Evolutionary conservation across 2,113 vertebrate genomes (phyloP).

Genomic region (Rissa tridactyla): DNA sequence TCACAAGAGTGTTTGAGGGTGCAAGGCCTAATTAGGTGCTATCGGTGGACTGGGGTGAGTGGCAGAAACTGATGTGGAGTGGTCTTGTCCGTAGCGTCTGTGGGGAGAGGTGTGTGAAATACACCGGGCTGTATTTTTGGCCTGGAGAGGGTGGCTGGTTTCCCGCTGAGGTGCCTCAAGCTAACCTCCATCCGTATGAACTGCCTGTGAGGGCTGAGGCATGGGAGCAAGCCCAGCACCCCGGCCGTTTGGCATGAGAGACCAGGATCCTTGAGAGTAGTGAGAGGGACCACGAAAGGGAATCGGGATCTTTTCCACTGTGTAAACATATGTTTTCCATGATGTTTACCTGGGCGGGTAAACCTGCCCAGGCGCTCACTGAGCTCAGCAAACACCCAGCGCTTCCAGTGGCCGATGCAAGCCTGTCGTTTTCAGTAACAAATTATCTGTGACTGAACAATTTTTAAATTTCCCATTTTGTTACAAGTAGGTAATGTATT

Average conservation of each 20-base stretch:
- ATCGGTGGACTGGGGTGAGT: rapidly evolving
- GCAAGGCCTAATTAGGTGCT: neutral
- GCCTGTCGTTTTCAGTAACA: neutral
- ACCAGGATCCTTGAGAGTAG: neutral
- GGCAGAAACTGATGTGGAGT: rapidly evolving
- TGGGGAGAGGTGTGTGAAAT: neutral
- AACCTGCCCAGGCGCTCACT: rapidly evolving
- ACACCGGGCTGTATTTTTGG: neutral
- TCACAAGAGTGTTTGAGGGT: neutral
- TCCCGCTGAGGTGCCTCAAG: neutral
- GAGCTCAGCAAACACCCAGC: neutral
- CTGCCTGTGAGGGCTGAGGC: neutral
- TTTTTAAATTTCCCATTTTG: slow-evolving; percentile 9
- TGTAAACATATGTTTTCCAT: neutral
- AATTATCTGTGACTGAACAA: neutral
- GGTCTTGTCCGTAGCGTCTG: rapidly evolving
- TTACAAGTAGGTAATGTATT: neutral
- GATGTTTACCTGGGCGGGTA: neutral
- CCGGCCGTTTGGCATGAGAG: rapidly evolving
- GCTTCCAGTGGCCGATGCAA: neutral
- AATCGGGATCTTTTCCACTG: neutral
- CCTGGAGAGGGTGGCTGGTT: neutral
- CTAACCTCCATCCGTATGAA: neutral
- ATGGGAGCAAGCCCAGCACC: neutral
- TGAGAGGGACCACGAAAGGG: rapidly evolving